Conservation (phyloP, 1,140 invertebrate genomes). For the Helicoverpa armigera region DNA sequence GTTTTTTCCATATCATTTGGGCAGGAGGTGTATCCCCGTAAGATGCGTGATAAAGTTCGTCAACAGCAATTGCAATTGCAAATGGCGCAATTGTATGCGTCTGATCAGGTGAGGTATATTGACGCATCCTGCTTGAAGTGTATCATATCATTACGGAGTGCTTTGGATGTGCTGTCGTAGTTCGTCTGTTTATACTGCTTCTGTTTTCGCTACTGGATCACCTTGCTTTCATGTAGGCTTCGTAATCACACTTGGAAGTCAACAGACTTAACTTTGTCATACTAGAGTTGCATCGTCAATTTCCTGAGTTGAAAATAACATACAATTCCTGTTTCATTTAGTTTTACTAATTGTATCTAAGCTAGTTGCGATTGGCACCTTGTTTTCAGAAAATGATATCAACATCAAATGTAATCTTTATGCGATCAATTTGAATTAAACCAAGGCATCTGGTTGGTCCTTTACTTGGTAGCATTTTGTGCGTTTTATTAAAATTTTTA, state of each 20-base stretch:
- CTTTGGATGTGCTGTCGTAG: slow-evolving; percentile 86
- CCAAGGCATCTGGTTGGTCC: slow-evolving; percentile 1
- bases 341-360: slow-evolving; percentile 45
- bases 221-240: slow-evolving; percentile 61
- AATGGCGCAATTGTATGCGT: slow-evolving; percentile 86
- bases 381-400: slow-evolving; percentile 20
- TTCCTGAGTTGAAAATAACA: slow-evolving; percentile 37
- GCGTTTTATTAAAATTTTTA: neutral
- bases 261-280: slow-evolving; percentile 9
- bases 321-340: slow-evolving; percentile 28
- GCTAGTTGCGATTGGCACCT: slow-evolving; percentile 45
- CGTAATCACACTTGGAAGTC: slow-evolving; percentile 20
- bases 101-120: slow-evolving; percentile 85
- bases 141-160: slow-evolving; percentile 70
- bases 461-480: neutral
- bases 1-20: slow-evolving; percentile 86
- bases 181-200: slow-evolving; percentile 74
- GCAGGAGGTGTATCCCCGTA: slow-evolving; percentile 90
- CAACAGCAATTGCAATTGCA: slow-evolving; percentile 86
- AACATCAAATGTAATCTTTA: neutral
- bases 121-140: slow-evolving; percentile 80
- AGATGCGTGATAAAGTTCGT: slow-evolving; percentile 91
- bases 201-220: slow-evolving; percentile 64
- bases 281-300: slow-evolving; percentile 41
- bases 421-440: neutral